Conservation (phyloP, 2,888 invertebrate genomes). For the Noctuana brunneofusca region DNA sequence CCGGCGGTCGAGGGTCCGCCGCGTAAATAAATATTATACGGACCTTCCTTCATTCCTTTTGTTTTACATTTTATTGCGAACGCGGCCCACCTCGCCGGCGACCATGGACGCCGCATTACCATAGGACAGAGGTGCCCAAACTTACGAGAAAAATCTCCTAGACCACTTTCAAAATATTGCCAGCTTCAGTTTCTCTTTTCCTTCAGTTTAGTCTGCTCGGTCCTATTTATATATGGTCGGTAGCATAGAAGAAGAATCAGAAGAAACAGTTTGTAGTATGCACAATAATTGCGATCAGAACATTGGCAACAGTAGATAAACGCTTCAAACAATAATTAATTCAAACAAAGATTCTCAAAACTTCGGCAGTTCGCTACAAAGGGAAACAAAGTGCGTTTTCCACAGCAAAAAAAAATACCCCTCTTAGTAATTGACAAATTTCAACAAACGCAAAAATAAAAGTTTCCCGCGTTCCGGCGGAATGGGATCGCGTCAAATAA, state of each 20-base stretch:
- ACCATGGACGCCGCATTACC: conserved; percentile 38
- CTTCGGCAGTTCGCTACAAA: conserved; percentile 61
- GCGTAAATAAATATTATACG: conserved; percentile 79
- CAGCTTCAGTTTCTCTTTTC: too few species aligned
- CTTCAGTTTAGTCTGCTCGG: too few species aligned
- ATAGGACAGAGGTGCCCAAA: background rate
- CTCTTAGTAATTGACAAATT: conserved; percentile 71
- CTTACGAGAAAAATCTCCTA: too few species aligned
- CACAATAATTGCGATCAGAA: too few species aligned
- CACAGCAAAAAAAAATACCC: conserved; percentile 53
- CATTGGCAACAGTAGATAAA: too few species aligned
- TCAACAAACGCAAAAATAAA: conserved; percentile 58
- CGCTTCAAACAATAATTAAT: conserved; percentile 55
- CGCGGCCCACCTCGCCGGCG: conserved; percentile 43
- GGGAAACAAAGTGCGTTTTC: conserved; percentile 62
- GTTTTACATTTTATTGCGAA: conserved; percentile 75
- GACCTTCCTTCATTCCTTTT: conserved; percentile 71
- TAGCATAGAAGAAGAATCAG: too few species aligned
- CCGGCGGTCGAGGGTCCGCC: conserved; percentile 63
- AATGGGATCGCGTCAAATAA: conserved; percentile 57
- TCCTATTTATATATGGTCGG: too few species aligned
- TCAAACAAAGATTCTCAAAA: conserved; percentile 65
- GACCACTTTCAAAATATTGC: too few species aligned
- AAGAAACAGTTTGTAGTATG: too few species aligned
- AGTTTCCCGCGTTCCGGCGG: conserved; percentile 45